A percentile compares a stretch with the other conserved stretches of the same genome.
Evolutionary conservation across 2,113 vertebrate species (phyloP).

Genomic region (Lucifuga dentata): DNA sequence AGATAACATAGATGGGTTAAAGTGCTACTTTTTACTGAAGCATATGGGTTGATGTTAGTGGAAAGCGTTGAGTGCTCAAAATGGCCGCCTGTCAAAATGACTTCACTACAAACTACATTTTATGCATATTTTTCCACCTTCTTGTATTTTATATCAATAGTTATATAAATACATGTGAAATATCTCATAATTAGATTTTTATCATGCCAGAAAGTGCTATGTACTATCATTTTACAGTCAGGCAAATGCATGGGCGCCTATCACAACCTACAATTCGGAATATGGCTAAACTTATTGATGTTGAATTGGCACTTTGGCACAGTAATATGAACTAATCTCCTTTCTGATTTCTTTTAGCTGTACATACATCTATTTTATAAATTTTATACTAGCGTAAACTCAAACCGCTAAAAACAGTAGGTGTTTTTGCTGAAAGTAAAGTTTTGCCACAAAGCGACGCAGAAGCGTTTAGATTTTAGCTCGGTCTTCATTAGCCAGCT

Average conservation of each 20-base stretch:
- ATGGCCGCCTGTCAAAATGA: neutral
- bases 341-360: slow-evolving; percentile 41
- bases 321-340: neutral
- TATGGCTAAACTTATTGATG: slow-evolving; percentile 67
- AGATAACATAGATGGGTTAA: neutral
- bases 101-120: neutral
- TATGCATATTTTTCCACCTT: no score
- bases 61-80: neutral
- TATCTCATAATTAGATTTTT: neutral
- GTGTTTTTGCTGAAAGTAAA: neutral
- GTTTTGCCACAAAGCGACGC: neutral
- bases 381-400: neutral
- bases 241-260: slow-evolving; percentile 48
- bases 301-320: slow-evolving; percentile 85
- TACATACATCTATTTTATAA: no score
- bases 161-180: no score
- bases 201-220: neutral
- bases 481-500: neutral
- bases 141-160: accelerated
- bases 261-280: slow-evolving; percentile 3
- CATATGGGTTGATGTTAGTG: neutral
- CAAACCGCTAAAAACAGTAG: neutral
- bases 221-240: slow-evolving; percentile 9
- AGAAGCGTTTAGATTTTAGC: neutral
- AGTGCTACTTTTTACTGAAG: accelerated